Conservation (phyloP, 2,113 vertebrate genomes). For the Bagarius yarrelli region DNA sequence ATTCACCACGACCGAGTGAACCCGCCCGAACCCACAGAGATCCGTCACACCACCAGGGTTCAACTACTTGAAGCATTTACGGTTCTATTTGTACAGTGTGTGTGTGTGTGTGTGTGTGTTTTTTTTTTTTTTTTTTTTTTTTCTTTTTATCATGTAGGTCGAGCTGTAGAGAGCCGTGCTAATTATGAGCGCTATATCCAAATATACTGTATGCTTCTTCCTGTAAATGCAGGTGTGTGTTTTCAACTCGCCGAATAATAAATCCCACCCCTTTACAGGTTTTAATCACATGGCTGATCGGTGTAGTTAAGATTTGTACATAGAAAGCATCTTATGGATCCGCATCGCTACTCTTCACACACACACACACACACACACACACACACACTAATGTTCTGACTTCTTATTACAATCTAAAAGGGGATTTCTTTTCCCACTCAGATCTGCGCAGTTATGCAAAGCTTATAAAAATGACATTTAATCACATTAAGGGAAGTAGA, state of each 20-base stretch:
- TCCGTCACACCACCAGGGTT: neutral
- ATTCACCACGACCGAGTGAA: conserved; percentile 23
- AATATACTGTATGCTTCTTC: neutral
- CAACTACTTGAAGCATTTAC: conserved; percentile 20
- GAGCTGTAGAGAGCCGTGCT: conserved; percentile 8
- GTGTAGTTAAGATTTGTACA: neutral
- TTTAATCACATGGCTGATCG: too few relatives aligned
- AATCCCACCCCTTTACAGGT: too few relatives aligned
- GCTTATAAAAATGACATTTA: neutral
- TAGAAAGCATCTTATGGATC: conserved; percentile 1
- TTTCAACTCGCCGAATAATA: too few relatives aligned
- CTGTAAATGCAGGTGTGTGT: neutral
- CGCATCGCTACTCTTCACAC: too few relatives aligned
- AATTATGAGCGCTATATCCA: conserved; percentile 29
- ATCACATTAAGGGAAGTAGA: neutral
- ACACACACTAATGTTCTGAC: neutral
- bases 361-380: too few relatives aligned
- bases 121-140: neutral
- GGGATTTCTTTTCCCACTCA: neutral
- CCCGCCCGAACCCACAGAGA: neutral
- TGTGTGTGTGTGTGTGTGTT: too few relatives aligned
- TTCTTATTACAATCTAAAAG: conserved; percentile 1
- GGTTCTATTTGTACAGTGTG: neutral
- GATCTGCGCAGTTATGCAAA: neutral
- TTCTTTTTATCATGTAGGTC: conserved; percentile 17